Conservation (phyloP, 2,888 invertebrate genomes). For the Scaeva pyrastri region DNA sequence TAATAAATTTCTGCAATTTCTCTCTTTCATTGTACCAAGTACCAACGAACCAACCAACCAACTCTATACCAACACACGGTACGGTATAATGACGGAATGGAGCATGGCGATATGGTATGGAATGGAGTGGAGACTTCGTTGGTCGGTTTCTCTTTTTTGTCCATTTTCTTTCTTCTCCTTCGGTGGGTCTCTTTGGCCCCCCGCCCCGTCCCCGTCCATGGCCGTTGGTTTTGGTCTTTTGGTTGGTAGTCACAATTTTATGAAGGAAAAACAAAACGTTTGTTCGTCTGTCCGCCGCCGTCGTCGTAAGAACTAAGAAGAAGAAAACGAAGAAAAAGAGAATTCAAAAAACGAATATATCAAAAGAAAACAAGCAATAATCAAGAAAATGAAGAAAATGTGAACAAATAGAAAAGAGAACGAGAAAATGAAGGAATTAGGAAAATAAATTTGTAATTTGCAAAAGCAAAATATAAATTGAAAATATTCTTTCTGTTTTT, state of each 20-base stretch:
- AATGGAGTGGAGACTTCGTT: slow-evolving; percentile 32
- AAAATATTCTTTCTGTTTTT: slow-evolving; percentile 50
- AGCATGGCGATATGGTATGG: not conserved
- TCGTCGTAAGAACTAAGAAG: too few relatives aligned
- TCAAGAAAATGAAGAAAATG: slow-evolving; percentile 59
- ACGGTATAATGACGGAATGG: slow-evolving; percentile 1
- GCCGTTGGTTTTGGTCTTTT: too few relatives aligned
- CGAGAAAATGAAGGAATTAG: slow-evolving; percentile 62
- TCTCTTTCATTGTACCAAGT: slow-evolving; percentile 62
- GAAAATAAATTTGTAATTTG: slow-evolving; percentile 74
- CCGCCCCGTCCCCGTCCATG: slow-evolving; percentile 29
- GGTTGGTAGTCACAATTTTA: too few relatives aligned
- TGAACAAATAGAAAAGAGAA: slow-evolving; percentile 59
- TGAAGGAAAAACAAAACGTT: slow-evolving; percentile 41
- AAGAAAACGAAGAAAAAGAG: slow-evolving; percentile 43
- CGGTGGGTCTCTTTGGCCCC: slow-evolving; percentile 55
- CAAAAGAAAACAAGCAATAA: slow-evolving; percentile 53
- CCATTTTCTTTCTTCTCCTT: slow-evolving; percentile 55
- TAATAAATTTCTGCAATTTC: slow-evolving; percentile 76
- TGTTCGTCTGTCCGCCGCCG: slow-evolving; percentile 24
- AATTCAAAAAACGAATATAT: slow-evolving; percentile 15
- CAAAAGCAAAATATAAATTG: slow-evolving; percentile 73
- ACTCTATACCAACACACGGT: not conserved
- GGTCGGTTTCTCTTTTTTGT: slow-evolving; percentile 64
- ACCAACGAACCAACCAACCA: not conserved